Evolutionary conservation across 2,797 vertebrate genomes (phyloP).

Genomic region (Syngnathus rostellatus): DNA sequence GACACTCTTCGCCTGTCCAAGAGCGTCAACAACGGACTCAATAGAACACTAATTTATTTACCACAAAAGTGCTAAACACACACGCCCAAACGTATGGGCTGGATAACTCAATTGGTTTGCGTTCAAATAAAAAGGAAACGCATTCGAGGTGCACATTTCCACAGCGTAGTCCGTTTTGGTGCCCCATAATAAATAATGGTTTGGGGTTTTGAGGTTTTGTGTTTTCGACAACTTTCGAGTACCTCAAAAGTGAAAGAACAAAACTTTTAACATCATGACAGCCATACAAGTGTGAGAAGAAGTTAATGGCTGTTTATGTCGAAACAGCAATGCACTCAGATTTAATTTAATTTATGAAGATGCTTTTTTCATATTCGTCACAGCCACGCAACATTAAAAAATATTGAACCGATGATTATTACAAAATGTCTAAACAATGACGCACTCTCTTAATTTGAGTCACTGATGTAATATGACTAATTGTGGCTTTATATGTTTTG

Average conservation of each 20-base stretch:
- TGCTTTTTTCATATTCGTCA: background rate
- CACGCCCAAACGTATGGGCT: conserved; percentile 39
- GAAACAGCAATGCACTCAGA: background rate
- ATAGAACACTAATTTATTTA: conserved; percentile 61
- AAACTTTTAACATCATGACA: background rate
- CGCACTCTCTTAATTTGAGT: background rate
- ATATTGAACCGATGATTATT: background rate
- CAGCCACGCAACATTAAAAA: background rate
- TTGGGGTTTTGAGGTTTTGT: background rate
- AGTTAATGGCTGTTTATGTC: background rate
- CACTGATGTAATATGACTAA: too few species aligned
- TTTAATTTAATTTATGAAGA: background rate
- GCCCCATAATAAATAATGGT: background rate
- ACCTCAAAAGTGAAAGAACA: background rate
- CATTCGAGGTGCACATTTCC: background rate
- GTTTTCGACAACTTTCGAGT: background rate
- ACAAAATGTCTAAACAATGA: background rate
- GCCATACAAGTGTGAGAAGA: background rate
- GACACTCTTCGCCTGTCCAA: conserved; percentile 28
- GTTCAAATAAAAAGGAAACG: background rate
- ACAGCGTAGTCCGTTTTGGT: background rate
- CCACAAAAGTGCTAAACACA: conserved; percentile 55
- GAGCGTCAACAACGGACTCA: conserved; percentile 64
- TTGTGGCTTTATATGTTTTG: background rate
- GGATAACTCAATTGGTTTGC: background rate